Evolutionary conservation across 2,113 vertebrate genomes (phyloP), one percentile per base, ranked within the genome.

Genomic region (Anarrhichthys ocellatus): DNA sequence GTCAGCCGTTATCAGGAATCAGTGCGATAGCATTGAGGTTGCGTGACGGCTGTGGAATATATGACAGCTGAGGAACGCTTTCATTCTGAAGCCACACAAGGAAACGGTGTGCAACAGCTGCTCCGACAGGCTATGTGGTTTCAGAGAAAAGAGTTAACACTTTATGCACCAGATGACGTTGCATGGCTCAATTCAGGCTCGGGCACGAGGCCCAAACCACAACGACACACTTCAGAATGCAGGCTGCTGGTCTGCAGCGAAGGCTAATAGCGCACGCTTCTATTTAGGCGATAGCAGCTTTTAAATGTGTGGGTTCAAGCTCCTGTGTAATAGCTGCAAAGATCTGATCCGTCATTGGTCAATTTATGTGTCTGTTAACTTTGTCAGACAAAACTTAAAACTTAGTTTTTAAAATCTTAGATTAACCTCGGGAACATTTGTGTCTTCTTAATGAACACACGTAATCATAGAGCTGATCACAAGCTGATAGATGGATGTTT

Each of bases 1-100:
- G 9, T 24, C 65, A 3, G 29, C 17, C 1, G 22, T 79, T 86
- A 76, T 82, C 87, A 40, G 50, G 29, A 66, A 68, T 78, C 82
- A 14, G 48, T 18, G 54, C 22, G 71, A 72, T 36, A n/a, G 61
- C 65, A 24, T 13, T 46, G 4, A 20, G 42, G 4, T 56, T 20
- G 34, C 32, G 0, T 15, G 6, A 9, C 44, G 4, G 8, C 48
- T 29, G 42, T n/a, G 24, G 46, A 70, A 58, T 22, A 48, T 9
- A 9, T 8, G 48, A 27, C 56, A 15, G 9, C 52, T 2, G 52
- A 11, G 52, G 20, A 56, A 10, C 4, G 22, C 20, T 20, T 22
- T 24, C 1, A 3, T 56, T 10, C 9, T 56, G 3, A 20, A 50
- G 46, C 50, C 0, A 20, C 18, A 20, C 18, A 22, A 20, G 52